Base-by-base conservation (phyloP, 1,140 invertebrate species). In the Orchesella cincta region DNA sequence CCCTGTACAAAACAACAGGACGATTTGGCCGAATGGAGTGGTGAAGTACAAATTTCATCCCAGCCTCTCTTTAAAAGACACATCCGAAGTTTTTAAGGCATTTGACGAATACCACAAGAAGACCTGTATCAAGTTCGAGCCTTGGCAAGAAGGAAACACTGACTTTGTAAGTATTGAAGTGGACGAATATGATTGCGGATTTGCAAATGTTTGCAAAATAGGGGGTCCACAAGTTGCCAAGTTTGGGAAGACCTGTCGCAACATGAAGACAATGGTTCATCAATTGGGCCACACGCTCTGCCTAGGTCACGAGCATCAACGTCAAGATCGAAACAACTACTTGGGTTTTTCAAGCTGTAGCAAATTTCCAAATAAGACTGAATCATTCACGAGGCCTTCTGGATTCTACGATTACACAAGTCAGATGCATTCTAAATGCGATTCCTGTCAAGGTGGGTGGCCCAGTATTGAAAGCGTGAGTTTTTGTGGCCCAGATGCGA, bases 71-170 rank as follows among this genome's bases (percentile, higher is more conserved):
- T 3, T 14, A 12, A 5, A 8, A 18, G 52, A 57, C 52, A 57
- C 3, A 5, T 5, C 3, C 3, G 12, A 57, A 57, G 12, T 57
- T 57, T 26, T 3, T n/a, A 3, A 3, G 3, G 52, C 52, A 3
- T 12, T 57, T 26, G 52, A 57, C 5, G 52, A 57, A n/a, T 57
- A 57, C 23, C 52, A 57, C 23, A 14, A 57, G 23, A 57, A 57
- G 23, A 57, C 52, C 14, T 57, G 52, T 23, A 57, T 57, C 23
- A 12, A n/a, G 23, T 57, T 57, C 23, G 52, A 57, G 52, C 14
- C 52, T 18, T 57, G 12, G 12, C 12, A 26, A 57, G 12, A n/a
- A 57, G 52, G 52, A 3, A n/a, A 57, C 23, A 8, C 86, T 31
- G 12, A 57, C 23, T 57, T 14, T 23, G 23, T n/a, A 12, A 57